A percentile compares a stretch with the other conserved stretches of the same genome.
phyloP scores from a whole-genome alignment of 2,113 vertebrate genomes.

The Symphodus melops region DNA sequence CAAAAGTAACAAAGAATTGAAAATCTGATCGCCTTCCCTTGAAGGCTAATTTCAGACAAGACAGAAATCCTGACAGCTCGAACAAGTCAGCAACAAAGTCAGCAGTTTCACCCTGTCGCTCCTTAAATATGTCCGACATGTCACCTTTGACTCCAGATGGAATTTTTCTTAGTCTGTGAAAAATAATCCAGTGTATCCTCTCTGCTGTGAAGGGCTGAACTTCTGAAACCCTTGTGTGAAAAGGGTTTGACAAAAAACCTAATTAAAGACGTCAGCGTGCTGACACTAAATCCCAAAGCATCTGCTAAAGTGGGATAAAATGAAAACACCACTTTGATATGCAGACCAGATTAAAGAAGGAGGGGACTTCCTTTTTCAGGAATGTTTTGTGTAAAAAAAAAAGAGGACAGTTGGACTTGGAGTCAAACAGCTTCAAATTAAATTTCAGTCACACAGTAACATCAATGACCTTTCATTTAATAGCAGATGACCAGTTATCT shows the following conservation, averaged over 20 bases:
- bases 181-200: slow-evolving; percentile 24
- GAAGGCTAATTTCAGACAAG: too few species aligned
- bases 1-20: too few species aligned
- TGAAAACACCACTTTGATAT: background rate
- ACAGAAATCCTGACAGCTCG: background rate
- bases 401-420: too few species aligned
- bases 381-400: too few species aligned
- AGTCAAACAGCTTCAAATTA: too few species aligned
- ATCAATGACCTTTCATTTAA: background rate
- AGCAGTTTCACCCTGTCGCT: slow-evolving; percentile 36
- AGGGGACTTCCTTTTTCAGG: background rate
- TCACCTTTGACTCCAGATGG: slow-evolving; percentile 40
- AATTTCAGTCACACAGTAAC: background rate
- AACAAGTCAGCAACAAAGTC: slow-evolving; percentile 19
- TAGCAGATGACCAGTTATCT: too few species aligned
- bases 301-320: background rate
- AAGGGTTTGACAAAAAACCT: too few species aligned
- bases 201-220: background rate
- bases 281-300: background rate
- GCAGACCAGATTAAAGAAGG: background rate
- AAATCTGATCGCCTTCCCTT: too few species aligned
- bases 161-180: slow-evolving; percentile 37
- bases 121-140: slow-evolving; percentile 16
- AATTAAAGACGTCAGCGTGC: background rate
- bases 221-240: too few species aligned